Conservation (phyloP, 1,140 invertebrate species). For the Hestina assimilis region DNA sequence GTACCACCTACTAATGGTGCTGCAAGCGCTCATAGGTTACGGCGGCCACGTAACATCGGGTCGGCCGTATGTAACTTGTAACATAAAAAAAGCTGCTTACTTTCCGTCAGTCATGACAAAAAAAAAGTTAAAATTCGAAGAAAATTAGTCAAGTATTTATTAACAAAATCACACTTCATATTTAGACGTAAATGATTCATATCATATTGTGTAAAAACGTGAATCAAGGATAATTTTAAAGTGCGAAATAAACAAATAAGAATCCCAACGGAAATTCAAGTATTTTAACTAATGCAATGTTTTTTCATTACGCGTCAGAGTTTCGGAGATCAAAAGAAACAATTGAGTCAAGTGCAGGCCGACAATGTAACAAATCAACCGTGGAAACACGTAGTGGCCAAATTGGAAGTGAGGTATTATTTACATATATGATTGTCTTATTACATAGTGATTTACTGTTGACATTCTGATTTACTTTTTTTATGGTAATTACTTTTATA, state of each 20-base stretch:
- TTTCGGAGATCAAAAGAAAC: constrained; percentile 26
- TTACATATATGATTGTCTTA: constrained; percentile 55
- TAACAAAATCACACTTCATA: too few relatives aligned
- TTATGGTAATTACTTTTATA: constrained; percentile 28
- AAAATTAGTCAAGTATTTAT: too few relatives aligned
- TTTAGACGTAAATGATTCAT: too few relatives aligned
- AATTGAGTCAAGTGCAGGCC: constrained; percentile 31
- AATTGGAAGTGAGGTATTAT: constrained; percentile 52
- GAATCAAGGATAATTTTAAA: background rate
- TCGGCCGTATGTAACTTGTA: too few relatives aligned
- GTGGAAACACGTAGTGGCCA: constrained; percentile 37
- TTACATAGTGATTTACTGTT: constrained; percentile 58
- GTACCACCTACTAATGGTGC: too few relatives aligned
- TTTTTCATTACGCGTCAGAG: background rate
- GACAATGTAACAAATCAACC: constrained; percentile 45
- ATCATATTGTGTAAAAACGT: too few relatives aligned
- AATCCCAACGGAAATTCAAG: background rate
- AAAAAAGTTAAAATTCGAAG: too few relatives aligned
- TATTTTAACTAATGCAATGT: constrained; percentile 9
- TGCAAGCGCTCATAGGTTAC: too few relatives aligned
- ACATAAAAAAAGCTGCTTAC: too few relatives aligned
- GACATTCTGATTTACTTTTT: constrained; percentile 35
- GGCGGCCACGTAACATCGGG: too few relatives aligned
- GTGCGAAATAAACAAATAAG: background rate
- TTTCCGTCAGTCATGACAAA: too few relatives aligned